Base-by-base conservation (phyloP, 1,140 invertebrate genomes). In the Homarus americanus region DNA sequence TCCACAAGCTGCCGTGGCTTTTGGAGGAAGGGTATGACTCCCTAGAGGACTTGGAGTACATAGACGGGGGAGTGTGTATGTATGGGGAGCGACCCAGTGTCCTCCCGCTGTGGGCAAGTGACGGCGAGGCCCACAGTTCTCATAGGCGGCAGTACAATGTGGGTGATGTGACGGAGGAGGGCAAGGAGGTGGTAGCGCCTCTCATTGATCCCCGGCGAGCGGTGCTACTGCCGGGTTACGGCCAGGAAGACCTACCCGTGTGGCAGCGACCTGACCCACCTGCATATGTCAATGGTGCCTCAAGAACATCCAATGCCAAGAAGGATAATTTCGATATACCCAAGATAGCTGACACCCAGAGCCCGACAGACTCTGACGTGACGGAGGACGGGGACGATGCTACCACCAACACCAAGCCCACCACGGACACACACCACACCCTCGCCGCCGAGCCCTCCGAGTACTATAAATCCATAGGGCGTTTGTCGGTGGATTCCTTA, bases 131-230 rank as follows among this genome's bases (percentile, higher is more conserved):
- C 7, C 75, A 66, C 44, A 53, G 53, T 15, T 38, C 38, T 20
- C 34, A 63, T 24, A 17, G 73, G 38, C 85, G 85, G 1, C 53
- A 38, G 4, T 53, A 86, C 53, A 32, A 58, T 58, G 76, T 38
- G 28, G 28, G n/a, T 34, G 41, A 41, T 32, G 38, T 32, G 32
- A 53, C 20, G 41, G 69, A 28, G 32, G 80, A 40, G 10, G 41
- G 79, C 28, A 34, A 44, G 15, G 80, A 90, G 38, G 79, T 34
- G 9, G 72, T 83, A 34, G 69, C 79, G 17, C 87, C 87, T 38
- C 40, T 90, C 38, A 83, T 90, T 49, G 87, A 90, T 32, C 87
- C 87, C 38, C 79, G 87, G 0, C 38, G 87, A n/a, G 87, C 87
- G 7, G 87, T 90, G 12, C 66, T 90, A 15, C 87, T 90, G 0